These are phyloP conservation scores for Entomobrya multifasciata DNA, from an alignment of 2,888 invertebrate species.

Conservation along the genomic window DNA sequence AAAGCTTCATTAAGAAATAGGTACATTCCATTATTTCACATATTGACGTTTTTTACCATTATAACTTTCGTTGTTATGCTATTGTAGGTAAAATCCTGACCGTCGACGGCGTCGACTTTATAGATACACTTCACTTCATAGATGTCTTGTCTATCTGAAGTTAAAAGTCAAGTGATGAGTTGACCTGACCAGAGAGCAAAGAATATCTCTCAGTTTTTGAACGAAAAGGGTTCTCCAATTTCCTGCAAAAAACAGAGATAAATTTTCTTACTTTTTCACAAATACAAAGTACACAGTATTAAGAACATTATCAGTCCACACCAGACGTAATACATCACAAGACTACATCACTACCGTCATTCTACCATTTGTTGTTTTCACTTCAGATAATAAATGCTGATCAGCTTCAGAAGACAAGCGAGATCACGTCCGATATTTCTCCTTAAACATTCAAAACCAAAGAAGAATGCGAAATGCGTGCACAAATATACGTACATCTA, in stretches of 20 bases:
- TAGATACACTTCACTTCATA: constrained; percentile 9
- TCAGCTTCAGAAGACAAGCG: constrained; percentile 18
- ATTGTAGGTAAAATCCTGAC: too few relatives aligned
- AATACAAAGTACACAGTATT: not conserved
- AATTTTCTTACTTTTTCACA: not conserved
- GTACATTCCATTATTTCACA: constrained; percentile 5
- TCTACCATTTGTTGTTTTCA: constrained; percentile 20
- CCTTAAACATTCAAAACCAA: constrained; percentile 3
- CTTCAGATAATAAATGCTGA: constrained; percentile 19
- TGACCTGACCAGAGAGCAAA: constrained; percentile 43
- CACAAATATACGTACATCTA: too few relatives aligned
- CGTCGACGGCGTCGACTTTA: too few relatives aligned
- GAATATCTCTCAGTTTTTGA: not conserved
- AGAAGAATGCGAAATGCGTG: constrained; percentile 33
- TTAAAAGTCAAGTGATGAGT: constrained; percentile 9
- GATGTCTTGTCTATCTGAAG: not conserved
- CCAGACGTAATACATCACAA: not conserved
- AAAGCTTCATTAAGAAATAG: constrained; percentile 32
- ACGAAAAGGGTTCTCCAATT: constrained; percentile 19
- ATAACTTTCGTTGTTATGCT: too few relatives aligned
- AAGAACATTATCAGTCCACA: not conserved
- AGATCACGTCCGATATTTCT: constrained; percentile 38
- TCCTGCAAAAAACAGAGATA: constrained; percentile 5
- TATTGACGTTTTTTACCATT: too few relatives aligned
- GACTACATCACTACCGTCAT: not conserved